Conservation (phyloP, 1,140 invertebrate genomes). For the Ceratosolen solmsi region DNA sequence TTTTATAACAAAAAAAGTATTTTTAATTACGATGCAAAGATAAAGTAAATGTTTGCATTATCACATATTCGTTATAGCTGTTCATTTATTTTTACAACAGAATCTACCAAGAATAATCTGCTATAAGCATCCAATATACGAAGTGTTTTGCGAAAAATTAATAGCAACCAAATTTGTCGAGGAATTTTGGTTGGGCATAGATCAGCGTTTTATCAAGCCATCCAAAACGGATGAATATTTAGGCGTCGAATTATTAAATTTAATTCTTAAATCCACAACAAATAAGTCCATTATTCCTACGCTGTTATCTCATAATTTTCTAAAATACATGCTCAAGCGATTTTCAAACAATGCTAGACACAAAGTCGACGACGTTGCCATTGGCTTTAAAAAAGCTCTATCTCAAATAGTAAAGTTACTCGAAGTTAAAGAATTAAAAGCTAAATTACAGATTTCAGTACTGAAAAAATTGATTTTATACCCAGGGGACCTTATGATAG, state of each 20-base stretch:
- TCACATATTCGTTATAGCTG: neutral
- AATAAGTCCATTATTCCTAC: constrained; percentile 72
- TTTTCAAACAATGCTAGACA: constrained; percentile 73
- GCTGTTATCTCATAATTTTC: constrained; percentile 75
- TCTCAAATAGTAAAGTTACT: constrained; percentile 72
- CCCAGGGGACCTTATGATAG: constrained; percentile 81
- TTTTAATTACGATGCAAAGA: constrained; percentile 18
- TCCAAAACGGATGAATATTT: constrained; percentile 77
- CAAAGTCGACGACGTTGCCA: constrained; percentile 69
- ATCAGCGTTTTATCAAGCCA: constrained; percentile 75
- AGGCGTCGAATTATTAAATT: constrained; percentile 72
- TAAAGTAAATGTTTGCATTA: constrained; percentile 35
- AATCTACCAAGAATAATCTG: constrained; percentile 75
- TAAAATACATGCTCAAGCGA: constrained; percentile 73
- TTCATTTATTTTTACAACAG: too few species aligned
- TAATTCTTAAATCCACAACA: constrained; percentile 72
- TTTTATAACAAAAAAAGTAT: neutral
- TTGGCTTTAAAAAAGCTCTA: constrained; percentile 73
- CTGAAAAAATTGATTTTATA: constrained; percentile 78
- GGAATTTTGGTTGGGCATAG: constrained; percentile 76
- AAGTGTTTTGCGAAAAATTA: constrained; percentile 74
- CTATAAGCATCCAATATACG: constrained; percentile 77
- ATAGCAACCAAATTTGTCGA: constrained; percentile 69
- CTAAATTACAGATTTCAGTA: constrained; percentile 74
- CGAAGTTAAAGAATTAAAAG: constrained; percentile 70